Conservation (phyloP, 2,888 invertebrate genomes). For the Sphaerophoria rueppellii region DNA sequence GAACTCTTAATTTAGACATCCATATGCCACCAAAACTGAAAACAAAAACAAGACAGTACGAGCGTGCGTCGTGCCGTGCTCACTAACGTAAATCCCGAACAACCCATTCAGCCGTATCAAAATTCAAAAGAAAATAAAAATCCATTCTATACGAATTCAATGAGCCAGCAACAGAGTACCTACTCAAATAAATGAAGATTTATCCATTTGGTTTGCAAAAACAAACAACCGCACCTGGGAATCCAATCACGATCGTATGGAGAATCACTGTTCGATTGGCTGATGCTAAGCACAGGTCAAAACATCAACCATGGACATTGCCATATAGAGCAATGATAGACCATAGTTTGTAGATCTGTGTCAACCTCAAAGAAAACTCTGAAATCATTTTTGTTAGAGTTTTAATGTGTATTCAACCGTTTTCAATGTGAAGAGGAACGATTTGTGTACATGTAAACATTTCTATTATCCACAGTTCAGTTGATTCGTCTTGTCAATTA, state of each 20-base stretch:
- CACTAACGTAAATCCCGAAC: conserved; percentile 14
- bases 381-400: too few species aligned
- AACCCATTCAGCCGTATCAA: conserved; percentile 40
- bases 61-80: background rate
- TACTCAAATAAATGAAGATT: conserved; percentile 39
- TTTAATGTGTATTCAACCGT: too few species aligned
- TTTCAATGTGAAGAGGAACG: too few species aligned
- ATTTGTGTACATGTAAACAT: too few species aligned
- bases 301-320: too few species aligned
- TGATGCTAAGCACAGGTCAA: background rate
- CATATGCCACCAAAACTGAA: background rate
- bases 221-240: conserved; percentile 48
- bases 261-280: background rate
- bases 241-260: background rate
- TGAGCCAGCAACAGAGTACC: background rate
- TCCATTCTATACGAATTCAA: conserved; percentile 7
- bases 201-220: conserved; percentile 45
- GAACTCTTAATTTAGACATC: conserved; percentile 52
- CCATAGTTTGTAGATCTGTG: background rate
- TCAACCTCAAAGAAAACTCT: background rate
- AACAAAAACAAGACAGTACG: conserved; percentile 4
- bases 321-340: background rate
- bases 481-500: too few species aligned
- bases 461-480: too few species aligned
- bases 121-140: conserved; percentile 5